Percentiles rank a stretch among this genome's conserved stretches.
Conservation (phyloP, 2,113 vertebrate species). For the Strigops habroptila region DNA sequence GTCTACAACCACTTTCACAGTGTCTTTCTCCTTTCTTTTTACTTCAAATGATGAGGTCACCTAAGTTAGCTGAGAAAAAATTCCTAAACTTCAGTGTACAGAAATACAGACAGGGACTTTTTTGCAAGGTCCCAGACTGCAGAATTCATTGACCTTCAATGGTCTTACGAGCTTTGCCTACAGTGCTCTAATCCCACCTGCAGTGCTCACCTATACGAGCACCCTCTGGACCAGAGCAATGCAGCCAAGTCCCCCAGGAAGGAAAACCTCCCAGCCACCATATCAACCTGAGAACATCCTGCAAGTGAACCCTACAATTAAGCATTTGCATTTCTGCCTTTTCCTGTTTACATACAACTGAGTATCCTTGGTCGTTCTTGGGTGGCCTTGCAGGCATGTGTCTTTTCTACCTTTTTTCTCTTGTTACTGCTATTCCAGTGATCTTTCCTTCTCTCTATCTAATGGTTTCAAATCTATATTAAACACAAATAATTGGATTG, state of each 20-base stretch:
- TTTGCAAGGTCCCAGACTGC: background rate
- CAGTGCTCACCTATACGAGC: background rate
- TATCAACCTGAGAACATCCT: background rate
- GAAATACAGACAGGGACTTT: background rate
- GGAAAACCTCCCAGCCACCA: background rate
- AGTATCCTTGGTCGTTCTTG: background rate
- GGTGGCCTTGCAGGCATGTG: background rate
- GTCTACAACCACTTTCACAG: background rate
- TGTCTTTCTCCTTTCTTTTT: background rate
- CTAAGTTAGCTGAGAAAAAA: background rate
- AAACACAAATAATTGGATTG: background rate
- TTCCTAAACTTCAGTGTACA: background rate
- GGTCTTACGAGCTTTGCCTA: background rate
- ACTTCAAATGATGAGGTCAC: background rate
- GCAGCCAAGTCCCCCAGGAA: background rate
- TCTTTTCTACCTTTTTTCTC: background rate
- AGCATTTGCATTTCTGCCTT: background rate
- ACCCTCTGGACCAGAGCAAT: background rate
- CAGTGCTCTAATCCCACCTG: background rate
- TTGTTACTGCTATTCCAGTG: background rate
- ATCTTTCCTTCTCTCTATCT: background rate
- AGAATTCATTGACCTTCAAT: background rate
- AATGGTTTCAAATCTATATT: background rate
- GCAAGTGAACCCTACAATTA: background rate
- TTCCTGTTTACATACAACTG: background rate